Percentiles rank a stretch among this genome's conserved stretches.
Evolutionary conservation across 2,888 invertebrate genomes (phyloP).

Genomic region (Nomada ferruginata): DNA sequence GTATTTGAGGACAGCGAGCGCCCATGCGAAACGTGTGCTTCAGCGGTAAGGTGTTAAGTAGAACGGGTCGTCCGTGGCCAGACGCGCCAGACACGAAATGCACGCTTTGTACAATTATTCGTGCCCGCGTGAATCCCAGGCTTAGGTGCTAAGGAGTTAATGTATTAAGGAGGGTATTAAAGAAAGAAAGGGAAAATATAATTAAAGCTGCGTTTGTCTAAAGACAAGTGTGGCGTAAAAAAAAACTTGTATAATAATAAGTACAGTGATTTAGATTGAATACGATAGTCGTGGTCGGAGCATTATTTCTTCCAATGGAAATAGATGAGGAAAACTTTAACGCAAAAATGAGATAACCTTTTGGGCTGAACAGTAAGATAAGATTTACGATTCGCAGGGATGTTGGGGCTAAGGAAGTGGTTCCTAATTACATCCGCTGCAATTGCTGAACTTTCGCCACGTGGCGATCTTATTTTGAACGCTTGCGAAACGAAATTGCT

Average conservation of each 20-base stretch:
- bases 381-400: conserved; percentile 70
- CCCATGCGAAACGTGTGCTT: no score
- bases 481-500: neutral
- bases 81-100: neutral
- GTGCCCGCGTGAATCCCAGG: no score
- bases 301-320: neutral
- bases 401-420: conserved; percentile 42
- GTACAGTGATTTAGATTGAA: conserved; percentile 11
- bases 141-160: no score
- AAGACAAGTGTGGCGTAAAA: neutral
- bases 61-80: conserved; percentile 17
- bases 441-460: conserved; percentile 38
- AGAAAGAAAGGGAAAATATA: neutral
- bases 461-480: neutral
- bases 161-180: neutral
- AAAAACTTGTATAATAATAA: neutral
- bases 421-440: conserved; percentile 63
- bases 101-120: no score
- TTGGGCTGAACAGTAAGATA: conserved; percentile 9
- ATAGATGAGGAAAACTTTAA: conserved; percentile 16
- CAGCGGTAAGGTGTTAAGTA: neutral
- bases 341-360: conserved; percentile 38
- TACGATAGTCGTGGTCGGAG: neutral
- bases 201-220: conserved; percentile 13
- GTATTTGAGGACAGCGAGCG: no score